These are phyloP conservation scores for Brachystomella parvula DNA, from an alignment of 1,140 invertebrate species.

Conservation along the genomic window DNA sequence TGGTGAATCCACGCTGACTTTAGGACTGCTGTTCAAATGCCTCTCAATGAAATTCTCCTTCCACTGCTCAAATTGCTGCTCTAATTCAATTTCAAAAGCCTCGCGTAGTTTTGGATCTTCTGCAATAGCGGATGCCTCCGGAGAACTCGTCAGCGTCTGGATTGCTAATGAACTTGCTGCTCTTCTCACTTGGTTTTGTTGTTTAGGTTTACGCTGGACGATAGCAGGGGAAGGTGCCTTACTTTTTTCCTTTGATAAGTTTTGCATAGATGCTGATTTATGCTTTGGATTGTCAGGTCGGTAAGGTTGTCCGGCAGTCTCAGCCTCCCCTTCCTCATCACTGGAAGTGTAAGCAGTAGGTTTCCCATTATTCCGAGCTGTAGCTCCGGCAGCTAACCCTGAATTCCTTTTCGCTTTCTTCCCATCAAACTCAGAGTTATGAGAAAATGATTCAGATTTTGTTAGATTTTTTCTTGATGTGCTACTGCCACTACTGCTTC, in stretches of 20 bases:
- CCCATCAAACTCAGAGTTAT: conserved; percentile 33
- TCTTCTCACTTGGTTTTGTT: not conserved
- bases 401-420: conserved; percentile 14
- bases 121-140: conserved; percentile 18
- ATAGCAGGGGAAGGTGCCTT: not conserved
- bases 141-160: not conserved
- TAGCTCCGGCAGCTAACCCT: not conserved
- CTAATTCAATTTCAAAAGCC: conserved; percentile 26
- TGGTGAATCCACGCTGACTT: conserved; percentile 2
- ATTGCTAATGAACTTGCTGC: not conserved
- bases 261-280: conserved; percentile 30
- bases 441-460: conserved; percentile 37
- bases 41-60: conserved; percentile 33
- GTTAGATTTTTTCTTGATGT: conserved; percentile 22
- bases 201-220: conserved; percentile 1
- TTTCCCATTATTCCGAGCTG: not conserved
- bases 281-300: not conserved
- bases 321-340: conserved; percentile 21
- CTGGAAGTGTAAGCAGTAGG: conserved; percentile 22
- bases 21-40: conserved; percentile 20
- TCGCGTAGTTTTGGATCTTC: conserved; percentile 23
- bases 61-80: conserved; percentile 36
- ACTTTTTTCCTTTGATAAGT: conserved; percentile 20
- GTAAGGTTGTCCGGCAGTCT: not conserved
- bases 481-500: not conserved